Percentiles rank a stretch among this genome's conserved stretches.
Conservation (phyloP, 1,140 invertebrate genomes). For the Ceratosolen solmsi region DNA sequence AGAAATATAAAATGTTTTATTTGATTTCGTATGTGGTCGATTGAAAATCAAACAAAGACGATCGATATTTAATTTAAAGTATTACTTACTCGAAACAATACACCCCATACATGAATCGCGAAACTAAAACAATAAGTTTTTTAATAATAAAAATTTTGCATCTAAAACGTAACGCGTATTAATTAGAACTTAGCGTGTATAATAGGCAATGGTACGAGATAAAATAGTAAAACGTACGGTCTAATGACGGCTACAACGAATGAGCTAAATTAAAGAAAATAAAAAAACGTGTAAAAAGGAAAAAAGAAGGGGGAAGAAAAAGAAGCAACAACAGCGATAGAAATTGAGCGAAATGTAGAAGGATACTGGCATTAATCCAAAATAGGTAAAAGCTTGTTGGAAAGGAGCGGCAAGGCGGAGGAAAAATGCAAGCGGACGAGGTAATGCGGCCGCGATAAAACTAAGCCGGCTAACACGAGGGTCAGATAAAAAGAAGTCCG, state of each 20-base stretch:
- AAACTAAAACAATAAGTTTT: constrained; percentile 15
- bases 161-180: neutral
- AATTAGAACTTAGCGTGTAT: constrained; percentile 42
- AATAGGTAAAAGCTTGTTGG: constrained; percentile 60
- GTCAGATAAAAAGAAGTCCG: constrained; percentile 57
- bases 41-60: neutral
- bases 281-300: neutral
- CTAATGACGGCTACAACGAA: neutral
- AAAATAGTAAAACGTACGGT: constrained; percentile 25
- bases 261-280: neutral
- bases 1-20: no score
- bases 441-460: constrained; percentile 67
- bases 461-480: constrained; percentile 65
- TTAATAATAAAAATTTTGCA: constrained; percentile 28
- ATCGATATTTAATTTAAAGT: neutral
- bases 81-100: neutral
- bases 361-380: constrained; percentile 66
- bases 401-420: constrained; percentile 27
- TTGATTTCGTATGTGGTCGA: neutral
- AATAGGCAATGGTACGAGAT: neutral
- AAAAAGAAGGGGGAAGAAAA: neutral
- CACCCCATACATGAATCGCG: neutral
- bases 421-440: constrained; percentile 50
- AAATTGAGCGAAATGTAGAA: constrained; percentile 39
- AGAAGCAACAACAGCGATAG: constrained; percentile 15